Evolutionary conservation across 1,140 invertebrate genomes (phyloP).

Genomic region (Drosophila lowei): DNA sequence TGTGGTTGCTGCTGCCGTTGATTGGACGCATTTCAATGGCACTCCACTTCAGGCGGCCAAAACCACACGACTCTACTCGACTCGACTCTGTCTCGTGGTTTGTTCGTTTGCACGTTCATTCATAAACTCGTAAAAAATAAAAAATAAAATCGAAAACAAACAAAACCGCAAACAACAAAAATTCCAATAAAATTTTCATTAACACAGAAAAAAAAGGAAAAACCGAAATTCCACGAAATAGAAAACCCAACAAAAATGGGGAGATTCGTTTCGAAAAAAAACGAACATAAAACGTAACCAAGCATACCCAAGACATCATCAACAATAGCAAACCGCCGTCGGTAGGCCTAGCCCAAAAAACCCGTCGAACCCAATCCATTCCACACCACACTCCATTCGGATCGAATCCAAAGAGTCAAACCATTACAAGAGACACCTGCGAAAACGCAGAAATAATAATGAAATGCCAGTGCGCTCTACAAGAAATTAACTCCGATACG

Average conservation of each 20-base stretch:
- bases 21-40: constrained; percentile 27
- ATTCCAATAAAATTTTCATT: constrained; percentile 70
- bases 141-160: constrained; percentile 37
- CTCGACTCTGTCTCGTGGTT: constrained; percentile 22
- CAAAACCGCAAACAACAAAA: constrained; percentile 50
- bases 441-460: constrained; percentile 55
- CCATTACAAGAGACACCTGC: constrained; percentile 73
- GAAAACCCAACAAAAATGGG: constrained; percentile 25
- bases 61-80: constrained; percentile 13
- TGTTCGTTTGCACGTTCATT: constrained; percentile 67
- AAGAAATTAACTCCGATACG: constrained; percentile 72
- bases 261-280: constrained; percentile 32
- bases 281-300: constrained; percentile 52
- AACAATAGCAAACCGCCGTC: neutral
- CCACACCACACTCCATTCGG: constrained; percentile 1
- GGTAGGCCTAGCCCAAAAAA: constrained; percentile 20
- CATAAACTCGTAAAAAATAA: constrained; percentile 64
- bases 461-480: constrained; percentile 63
- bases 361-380: constrained; percentile 28
- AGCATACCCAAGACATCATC: constrained; percentile 40
- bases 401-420: constrained; percentile 24
- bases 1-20: constrained; percentile 16
- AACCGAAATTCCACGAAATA: constrained; percentile 26
- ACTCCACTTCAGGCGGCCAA: constrained; percentile 4
- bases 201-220: constrained; percentile 39